Evolutionary conservation across 2,888 invertebrate species (phyloP), one percentile per base, ranked within the genome.

Genomic region (Drosophila ustulata): DNA sequence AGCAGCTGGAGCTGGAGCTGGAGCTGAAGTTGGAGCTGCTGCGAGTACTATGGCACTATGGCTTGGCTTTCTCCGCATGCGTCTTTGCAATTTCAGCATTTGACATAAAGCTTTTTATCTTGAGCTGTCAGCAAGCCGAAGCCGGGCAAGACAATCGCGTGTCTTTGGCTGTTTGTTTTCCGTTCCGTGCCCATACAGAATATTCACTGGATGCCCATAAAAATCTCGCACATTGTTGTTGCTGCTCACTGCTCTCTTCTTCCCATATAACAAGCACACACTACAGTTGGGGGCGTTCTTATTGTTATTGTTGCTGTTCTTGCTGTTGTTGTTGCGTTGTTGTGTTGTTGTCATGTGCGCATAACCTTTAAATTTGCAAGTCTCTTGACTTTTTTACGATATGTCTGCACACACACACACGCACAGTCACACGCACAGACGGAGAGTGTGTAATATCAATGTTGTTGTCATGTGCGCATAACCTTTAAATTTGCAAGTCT

Each of bases 41-140:
- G 18, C 18, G 39, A 41, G 39, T 41, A 41, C 39, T 41, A 7
- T n/a, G n/a, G 39, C 18, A 34, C 52, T 9, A 43, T 25, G 9
- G 28, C 6, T 34, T 61, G 73, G 82, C 82, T 82, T 82, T 82
- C 82, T 86, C 89, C 71, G 85, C 66, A 18, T 52, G 79, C 73
- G 76, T 73, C 71, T 86, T 75, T 64, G 89, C 85, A 82, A 82
- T 88, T 82, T 88, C 58, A 76, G 68, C 75, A 78, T 78, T 83
- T 87, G 83, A 89, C 89, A 89, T 89, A 87, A 89, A 89, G 83
- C 88, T 89, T 89, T 83, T 83, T 89, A 83, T 89, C 83, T 89
- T 45, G 64, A 58, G 69, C 75, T 87, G 83, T 83, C 83, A 87
- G 87, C 89, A 47, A 41, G 39, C 39, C 39, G 39, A 41, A 41